Percentiles rank a stretch among this genome's conserved stretches.
Conservation (phyloP, 2,888 invertebrate species). For the Drosophila neonasuta region DNA sequence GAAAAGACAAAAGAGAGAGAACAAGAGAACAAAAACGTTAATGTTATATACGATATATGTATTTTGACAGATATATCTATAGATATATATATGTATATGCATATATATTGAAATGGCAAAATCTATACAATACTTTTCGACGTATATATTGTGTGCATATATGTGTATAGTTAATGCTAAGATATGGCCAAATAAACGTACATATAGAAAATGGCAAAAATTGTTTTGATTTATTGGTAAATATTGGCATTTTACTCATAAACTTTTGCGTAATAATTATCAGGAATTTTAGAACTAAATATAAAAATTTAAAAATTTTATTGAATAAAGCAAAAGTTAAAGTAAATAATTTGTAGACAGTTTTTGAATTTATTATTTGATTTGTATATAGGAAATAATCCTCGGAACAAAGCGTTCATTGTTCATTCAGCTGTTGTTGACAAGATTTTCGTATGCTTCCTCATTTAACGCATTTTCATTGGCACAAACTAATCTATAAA, state of each 20-base stretch:
- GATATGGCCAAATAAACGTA: slow-evolving; percentile 31
- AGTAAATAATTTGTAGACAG: background rate
- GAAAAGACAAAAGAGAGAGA: slow-evolving; percentile 24
- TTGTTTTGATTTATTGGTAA: slow-evolving; percentile 50
- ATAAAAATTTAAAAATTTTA: background rate
- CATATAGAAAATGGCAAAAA: slow-evolving; percentile 15
- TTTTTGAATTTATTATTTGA: too few species aligned
- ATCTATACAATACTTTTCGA: slow-evolving; percentile 7
- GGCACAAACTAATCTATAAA: background rate
- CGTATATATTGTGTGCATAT: slow-evolving; percentile 4
- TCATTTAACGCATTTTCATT: background rate
- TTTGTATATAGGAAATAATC: background rate
- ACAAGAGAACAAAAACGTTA: slow-evolving; percentile 20
- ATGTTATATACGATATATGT: slow-evolving; percentile 9
- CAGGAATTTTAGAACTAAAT: background rate
- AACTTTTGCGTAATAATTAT: background rate
- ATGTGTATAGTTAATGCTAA: slow-evolving; percentile 14
- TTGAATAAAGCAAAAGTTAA: background rate
- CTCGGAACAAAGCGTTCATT: background rate
- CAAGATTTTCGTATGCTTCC: background rate
- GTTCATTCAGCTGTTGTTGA: slow-evolving; percentile 1
- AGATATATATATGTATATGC: background rate
- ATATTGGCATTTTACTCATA: slow-evolving; percentile 37
- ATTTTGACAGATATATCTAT: slow-evolving; percentile 24
- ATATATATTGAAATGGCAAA: background rate